phyloP scores from a whole-genome alignment of 2,113 vertebrate species.

The Odontophorus gujanensis region DNA sequence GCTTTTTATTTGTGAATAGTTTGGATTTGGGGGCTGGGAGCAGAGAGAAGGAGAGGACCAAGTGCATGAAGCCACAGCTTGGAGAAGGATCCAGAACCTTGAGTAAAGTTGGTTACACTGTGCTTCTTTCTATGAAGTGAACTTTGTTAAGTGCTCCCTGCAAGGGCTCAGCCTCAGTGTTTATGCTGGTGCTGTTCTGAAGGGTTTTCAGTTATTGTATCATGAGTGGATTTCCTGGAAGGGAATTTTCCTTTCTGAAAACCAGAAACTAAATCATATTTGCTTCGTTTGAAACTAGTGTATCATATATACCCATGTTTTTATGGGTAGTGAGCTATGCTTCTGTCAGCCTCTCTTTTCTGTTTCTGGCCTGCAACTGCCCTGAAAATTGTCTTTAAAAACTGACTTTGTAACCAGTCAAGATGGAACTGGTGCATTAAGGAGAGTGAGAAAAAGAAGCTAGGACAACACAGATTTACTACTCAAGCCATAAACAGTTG shows the following conservation, averaged over 20 bases:
- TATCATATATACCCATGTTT: not conserved
- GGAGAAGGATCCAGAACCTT: not conserved
- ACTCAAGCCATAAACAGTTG: not conserved
- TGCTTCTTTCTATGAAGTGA: not conserved
- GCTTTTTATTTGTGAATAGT: not conserved
- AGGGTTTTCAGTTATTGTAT: not conserved
- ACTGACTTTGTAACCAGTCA: not conserved
- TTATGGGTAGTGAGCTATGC: not conserved
- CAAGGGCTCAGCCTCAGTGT: not conserved
- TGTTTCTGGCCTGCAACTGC: not conserved
- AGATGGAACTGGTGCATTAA: not conserved
- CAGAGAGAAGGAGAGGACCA: not conserved
- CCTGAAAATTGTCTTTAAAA: not conserved
- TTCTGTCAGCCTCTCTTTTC: not conserved
- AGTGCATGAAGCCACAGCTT: not conserved
- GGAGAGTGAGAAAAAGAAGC: not conserved
- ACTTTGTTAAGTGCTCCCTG: not conserved
- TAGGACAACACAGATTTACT: not conserved
- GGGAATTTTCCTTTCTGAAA: not conserved
- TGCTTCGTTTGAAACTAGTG: not conserved
- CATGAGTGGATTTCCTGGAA: not conserved
- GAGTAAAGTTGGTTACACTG: not conserved
- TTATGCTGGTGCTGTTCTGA: not conserved
- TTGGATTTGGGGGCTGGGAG: not conserved
- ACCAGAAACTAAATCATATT: not conserved